Conservation (phyloP, 2,113 vertebrate genomes). For the Carettochelys insculpta region DNA sequence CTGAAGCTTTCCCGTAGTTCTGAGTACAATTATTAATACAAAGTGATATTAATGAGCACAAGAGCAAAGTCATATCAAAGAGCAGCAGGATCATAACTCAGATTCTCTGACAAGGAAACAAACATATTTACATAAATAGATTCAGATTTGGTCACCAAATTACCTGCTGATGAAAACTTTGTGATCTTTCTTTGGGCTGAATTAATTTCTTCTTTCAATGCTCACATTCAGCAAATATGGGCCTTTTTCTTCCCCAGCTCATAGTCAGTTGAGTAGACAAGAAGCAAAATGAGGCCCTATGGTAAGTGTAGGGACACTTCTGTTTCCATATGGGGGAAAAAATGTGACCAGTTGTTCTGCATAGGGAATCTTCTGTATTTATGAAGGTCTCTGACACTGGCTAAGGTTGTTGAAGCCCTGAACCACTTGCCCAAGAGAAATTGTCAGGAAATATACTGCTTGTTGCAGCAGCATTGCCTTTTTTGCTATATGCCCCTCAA, state of each 20-base stretch:
- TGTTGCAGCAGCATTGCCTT: not conserved
- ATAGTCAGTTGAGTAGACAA: not conserved
- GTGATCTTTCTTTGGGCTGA: not conserved
- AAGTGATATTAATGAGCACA: no score
- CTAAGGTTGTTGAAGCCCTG: not conserved
- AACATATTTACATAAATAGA: not conserved
- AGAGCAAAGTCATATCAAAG: no score
- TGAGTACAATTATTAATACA: not conserved
- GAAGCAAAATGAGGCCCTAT: not conserved
- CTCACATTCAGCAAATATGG: not conserved
- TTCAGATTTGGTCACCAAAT: not conserved
- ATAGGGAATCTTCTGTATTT: not conserved
- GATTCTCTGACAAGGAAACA: not conserved
- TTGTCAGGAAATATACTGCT: not conserved
- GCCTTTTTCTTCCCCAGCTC: not conserved
- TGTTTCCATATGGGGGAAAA: not conserved
- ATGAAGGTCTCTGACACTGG: not conserved
- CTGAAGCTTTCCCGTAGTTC: not conserved
- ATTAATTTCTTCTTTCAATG: not conserved
- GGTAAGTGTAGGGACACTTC: not conserved
- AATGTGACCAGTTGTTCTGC: fast-evolving
- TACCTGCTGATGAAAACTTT: not conserved
- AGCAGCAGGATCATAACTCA: no score
- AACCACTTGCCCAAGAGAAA: not conserved
- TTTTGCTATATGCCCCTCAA: not conserved